A percentile compares a stretch with the other conserved stretches of the same genome.
Evolutionary conservation across 2,888 invertebrate species (phyloP).

Genomic region (Hirtodrosophila cameraria): DNA sequence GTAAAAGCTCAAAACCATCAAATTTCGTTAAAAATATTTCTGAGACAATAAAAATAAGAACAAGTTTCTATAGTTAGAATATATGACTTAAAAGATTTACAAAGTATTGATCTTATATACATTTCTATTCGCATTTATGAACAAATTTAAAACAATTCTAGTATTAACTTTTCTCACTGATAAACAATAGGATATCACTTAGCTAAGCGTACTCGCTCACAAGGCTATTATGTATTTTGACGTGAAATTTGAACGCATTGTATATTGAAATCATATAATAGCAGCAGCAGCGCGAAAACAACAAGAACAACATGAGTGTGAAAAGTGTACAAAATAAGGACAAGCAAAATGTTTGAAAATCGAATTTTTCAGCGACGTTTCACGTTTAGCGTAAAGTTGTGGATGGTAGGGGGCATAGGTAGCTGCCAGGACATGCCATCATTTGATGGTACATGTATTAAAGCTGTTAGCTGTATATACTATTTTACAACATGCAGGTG

Average conservation of each 20-base stretch:
- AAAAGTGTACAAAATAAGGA: constrained; percentile 57
- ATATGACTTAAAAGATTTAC: no score
- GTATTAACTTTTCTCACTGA: no score
- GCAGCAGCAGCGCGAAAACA: constrained; percentile 27
- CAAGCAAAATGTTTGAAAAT: constrained; percentile 69
- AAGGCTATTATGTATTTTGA: constrained; percentile 27
- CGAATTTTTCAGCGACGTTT: constrained; percentile 62
- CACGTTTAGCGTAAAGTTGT: constrained; percentile 10
- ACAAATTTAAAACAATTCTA: no score
- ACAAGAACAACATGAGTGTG: constrained; percentile 19
- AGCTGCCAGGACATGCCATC: constrained; percentile 64
- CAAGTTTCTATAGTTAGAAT: no score
- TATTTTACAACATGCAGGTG: background rate
- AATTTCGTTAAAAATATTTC: no score
- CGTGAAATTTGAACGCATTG: constrained; percentile 26
- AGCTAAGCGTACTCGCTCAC: background rate
- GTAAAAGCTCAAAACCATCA: no score
- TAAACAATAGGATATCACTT: constrained; percentile 26
- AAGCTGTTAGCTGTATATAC: constrained; percentile 50
- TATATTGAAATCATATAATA: constrained; percentile 64
- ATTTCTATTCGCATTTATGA: no score
- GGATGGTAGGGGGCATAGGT: constrained; percentile 1
- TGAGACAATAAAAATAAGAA: no score
- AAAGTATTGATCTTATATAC: no score
- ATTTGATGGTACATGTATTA: constrained; percentile 75